These are phyloP conservation scores for Hydractinia echinata DNA, from an alignment of 30 jellyfish, hydroid and myxozoan genomes.

Conservation along the genomic window DNA sequence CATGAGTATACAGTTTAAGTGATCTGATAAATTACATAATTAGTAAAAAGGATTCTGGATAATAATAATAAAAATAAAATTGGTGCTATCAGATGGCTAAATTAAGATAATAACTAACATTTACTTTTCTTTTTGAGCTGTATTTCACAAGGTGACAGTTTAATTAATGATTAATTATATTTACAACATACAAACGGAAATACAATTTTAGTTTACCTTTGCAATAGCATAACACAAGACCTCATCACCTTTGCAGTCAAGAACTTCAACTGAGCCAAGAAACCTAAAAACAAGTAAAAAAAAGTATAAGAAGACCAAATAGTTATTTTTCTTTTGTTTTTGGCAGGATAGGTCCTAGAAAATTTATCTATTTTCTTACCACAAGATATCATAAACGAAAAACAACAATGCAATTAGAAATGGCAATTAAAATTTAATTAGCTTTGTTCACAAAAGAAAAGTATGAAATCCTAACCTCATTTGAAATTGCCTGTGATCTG, in stretches of 20 bases:
- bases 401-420: no score
- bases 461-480: slow-evolving; percentile 10
- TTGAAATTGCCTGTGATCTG: slow-evolving; percentile 18
- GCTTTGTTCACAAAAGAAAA: background rate
- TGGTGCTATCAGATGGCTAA: background rate
- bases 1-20: no score
- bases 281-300: slow-evolving; percentile 39
- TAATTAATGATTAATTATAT: background rate
- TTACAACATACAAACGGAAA: background rate
- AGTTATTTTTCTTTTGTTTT: no score
- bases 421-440: background rate
- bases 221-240: slow-evolving; percentile 76
- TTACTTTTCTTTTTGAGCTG: background rate
- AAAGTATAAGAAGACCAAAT: background rate
- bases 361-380: no score
- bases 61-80: background rate
- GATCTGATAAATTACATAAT: background rate
- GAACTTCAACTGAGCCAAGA: slow-evolving; percentile 92
- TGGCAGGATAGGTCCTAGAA: no score
- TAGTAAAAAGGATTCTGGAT: background rate
- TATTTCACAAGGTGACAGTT: background rate
- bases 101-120: background rate
- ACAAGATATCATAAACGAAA: no score
- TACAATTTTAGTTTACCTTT: slow-evolving; percentile 35
- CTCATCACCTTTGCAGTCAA: slow-evolving; percentile 88